Evolutionary conservation across 2,888 invertebrate species (phyloP).

Genomic region (Entomobrya proxima): DNA sequence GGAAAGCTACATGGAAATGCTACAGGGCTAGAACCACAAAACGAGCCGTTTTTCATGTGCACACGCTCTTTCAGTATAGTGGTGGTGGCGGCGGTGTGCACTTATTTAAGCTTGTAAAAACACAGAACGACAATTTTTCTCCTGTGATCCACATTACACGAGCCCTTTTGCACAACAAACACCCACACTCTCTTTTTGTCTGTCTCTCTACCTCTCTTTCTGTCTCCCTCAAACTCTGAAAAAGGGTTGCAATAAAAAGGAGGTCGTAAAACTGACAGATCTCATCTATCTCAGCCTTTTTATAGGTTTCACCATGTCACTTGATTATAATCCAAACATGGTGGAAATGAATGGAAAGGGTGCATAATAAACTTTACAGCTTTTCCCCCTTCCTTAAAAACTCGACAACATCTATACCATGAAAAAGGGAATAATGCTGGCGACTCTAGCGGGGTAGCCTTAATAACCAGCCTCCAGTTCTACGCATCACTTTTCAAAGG

Average conservation of each 20-base stretch:
- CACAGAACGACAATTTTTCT: constrained; percentile 17
- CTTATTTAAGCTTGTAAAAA: background rate
- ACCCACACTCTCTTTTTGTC: background rate
- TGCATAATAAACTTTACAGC: constrained; percentile 49
- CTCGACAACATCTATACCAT: background rate
- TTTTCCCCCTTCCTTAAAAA: background rate
- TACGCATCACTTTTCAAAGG: background rate
- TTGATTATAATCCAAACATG: constrained; percentile 49
- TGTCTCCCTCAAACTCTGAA: background rate
- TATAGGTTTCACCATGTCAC: constrained; percentile 39
- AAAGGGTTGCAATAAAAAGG: constrained; percentile 40
- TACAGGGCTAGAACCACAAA: no score
- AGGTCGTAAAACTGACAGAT: constrained; percentile 58
- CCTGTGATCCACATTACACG: background rate
- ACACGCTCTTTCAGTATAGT: background rate
- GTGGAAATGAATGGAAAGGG: constrained; percentile 26
- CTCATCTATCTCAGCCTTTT: constrained; percentile 48
- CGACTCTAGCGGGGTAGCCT: constrained; percentile 1
- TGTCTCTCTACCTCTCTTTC: background rate
- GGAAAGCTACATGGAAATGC: no score
- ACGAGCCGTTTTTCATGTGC: background rate
- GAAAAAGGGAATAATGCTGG: background rate
- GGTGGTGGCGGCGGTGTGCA: background rate
- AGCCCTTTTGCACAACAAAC: background rate
- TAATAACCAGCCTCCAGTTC: background rate